Base-by-base conservation (phyloP, 2,797 vertebrate species). In the Coranthus polyacanthus region DNA sequence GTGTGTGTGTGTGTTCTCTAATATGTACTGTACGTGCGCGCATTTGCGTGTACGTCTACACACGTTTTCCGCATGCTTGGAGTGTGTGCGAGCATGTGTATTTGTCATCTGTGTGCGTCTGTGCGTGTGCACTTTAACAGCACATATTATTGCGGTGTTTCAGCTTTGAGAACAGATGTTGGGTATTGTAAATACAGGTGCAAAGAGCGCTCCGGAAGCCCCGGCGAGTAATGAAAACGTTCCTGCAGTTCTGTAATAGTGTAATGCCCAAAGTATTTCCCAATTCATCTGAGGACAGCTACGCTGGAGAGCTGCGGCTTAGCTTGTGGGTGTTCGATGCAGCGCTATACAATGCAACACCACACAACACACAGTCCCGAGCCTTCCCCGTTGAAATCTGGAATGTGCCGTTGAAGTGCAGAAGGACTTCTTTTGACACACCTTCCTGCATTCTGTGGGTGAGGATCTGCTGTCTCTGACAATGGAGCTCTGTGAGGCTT, bases 161-260 rank as follows among this genome's bases (percentile, higher is more conserved):
- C 75, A 82, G 86, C 77, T 71, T 79, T 6, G 52, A 78, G 85
- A 88, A 88, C 92, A 93, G 87, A 91, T 93, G 92, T 88, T 77
- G 77, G 75, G 32, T 84, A 53, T 89, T 91, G 91, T 92, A 91
- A 92, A 92, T 92, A 92, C 91, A 93, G 92, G 92, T 93, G 92
- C 91, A 83, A 13, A 47, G 66, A 85, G 51, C 39, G 67, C 49
- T 81, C 90, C 86, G 88, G 90, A 93, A 92, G 85, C 85, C 66
- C 57, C 20, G 32, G 65, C 41, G 54, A 77, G 69, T 85, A 84
- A 89, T 90, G 88, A 91, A 90, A 85, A 85, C 41, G 60, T 88
- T 91, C 76, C 85, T 78, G 85, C 11, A 75, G 75, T 71, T 74
- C 68, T 37, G 62, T 37, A 34, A 79, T 81, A 69, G 49, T 59